These are phyloP conservation scores for Baronia brevicornis DNA, from an alignment of 2,888 invertebrate species.

Conservation along the genomic window DNA sequence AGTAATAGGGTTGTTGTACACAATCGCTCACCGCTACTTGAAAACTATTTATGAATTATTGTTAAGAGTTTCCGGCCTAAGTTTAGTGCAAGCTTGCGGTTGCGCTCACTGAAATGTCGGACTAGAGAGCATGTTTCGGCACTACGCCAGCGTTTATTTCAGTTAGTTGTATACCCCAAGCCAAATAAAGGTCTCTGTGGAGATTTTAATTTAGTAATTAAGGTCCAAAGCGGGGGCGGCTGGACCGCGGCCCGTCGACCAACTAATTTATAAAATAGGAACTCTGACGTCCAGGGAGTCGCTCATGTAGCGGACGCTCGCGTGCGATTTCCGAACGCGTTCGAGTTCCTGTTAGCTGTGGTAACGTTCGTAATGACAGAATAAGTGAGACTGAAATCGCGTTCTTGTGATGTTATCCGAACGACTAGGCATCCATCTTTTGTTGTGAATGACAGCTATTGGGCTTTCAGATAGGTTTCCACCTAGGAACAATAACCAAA, in stretches of 20 bases:
- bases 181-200: conserved; percentile 45
- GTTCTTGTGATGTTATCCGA: conserved; percentile 54
- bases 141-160: conserved; percentile 28
- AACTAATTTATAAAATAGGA: conserved; percentile 48
- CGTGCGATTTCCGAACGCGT: no score
- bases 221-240: conserved; percentile 38
- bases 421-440: conserved; percentile 31
- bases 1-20: no score
- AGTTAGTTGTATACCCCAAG: conserved; percentile 33
- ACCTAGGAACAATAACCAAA: no score
- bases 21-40: conserved; percentile 1
- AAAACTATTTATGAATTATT: conserved; percentile 8
- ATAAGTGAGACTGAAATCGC: conserved; percentile 74
- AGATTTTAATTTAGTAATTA: conserved; percentile 48
- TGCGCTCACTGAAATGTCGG: conserved; percentile 29
- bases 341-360: no score
- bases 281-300: conserved; percentile 30
- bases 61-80: conserved; percentile 43
- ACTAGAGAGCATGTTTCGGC: conserved; percentile 16
- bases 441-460: conserved; percentile 21
- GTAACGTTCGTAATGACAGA: conserved; percentile 69
- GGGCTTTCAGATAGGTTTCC: conserved; percentile 18
- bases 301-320: no score
- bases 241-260: conserved; percentile 46
- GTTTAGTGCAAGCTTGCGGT: conserved; percentile 37